These are phyloP conservation scores for Rhagologus leucostigma DNA, from an alignment of 2,113 vertebrate genomes.

Conservation along the genomic window DNA sequence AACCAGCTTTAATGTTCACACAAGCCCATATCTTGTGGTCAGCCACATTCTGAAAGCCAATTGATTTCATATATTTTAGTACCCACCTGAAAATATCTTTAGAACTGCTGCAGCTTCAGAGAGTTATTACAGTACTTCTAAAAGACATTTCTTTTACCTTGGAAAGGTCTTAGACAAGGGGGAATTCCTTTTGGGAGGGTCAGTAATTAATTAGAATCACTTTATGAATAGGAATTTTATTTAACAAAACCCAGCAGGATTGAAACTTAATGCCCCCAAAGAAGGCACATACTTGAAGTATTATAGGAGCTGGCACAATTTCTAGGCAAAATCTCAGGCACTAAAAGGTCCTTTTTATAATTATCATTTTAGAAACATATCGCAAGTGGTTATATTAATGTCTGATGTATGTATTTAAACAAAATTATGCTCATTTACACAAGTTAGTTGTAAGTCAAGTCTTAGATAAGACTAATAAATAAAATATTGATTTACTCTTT, in stretches of 20 bases:
- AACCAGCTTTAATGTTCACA: neutral
- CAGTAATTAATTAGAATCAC: conserved; percentile 35
- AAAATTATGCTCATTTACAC: neutral
- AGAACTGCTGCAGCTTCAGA: neutral
- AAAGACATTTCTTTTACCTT: neutral
- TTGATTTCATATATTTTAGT: neutral
- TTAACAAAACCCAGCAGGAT: neutral
- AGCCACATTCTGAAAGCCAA: neutral
- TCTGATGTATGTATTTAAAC: neutral
- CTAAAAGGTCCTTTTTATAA: neutral
- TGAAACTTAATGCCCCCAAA: neutral
- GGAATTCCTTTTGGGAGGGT: neutral
- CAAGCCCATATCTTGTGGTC: neutral
- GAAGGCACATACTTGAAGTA: neutral
- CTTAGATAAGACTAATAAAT: neutral
- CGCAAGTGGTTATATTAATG: neutral
- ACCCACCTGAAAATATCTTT: neutral
- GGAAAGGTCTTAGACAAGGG: neutral
- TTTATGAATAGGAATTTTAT: neutral
- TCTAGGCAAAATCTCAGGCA: neutral
- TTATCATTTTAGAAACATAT: neutral
- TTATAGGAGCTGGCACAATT: neutral
- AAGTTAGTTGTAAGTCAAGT: neutral
- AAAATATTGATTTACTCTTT: neutral
- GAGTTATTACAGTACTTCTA: neutral